Base-by-base conservation (phyloP, 2,888 invertebrate genomes). In the Drosophila aldrichi region DNA sequence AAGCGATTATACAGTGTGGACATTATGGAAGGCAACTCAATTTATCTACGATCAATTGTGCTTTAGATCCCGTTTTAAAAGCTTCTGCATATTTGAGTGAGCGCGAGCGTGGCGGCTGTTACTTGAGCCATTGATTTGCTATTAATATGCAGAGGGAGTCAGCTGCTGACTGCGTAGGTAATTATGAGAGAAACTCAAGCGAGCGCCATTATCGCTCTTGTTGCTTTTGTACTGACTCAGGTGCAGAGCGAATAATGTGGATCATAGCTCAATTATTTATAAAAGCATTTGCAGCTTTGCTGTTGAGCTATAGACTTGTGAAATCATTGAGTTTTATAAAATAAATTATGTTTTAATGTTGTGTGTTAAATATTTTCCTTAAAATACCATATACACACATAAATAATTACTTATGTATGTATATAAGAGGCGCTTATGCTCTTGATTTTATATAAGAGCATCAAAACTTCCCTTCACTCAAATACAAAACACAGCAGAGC, bases 1-100 rank as follows among this genome's bases (percentile, higher is more conserved):
- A 48, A 29, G 25, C 48, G 48, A 48, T 29, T 48, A n/a, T 46
- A 14, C 10, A 29, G 48, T 29, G 18, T 48, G 48, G 48, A 48
- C 29, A 18, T 32, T 48, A n/a, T 32, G 29, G 48, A 12, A 12
- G 32, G 18, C 29, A 48, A 29, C n/a, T 29, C n/a, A n/a, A 49
- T 2, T 6, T 49, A 32, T 29, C 48, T 29, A 29, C 18, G 3
- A 29, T 20, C 12, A 32, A 14, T 18, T 2, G 6, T 49, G n/a
- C 18, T 32, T 32, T 32, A 32, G 32, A 49, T 49, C 32, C 12
- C 48, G 48, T 48, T 25, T 25, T 25, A 25, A 25, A 46, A 46
- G 46, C 20, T 48, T 10, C 8, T 2, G 0, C 3, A 9, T 16
- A 46, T 22, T n/a, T 48, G 6, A 2, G 29, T n/a, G 48, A n/a